Percentiles rank a stretch among this genome's conserved stretches.
Conservation (phyloP, 2,113 vertebrate genomes). For the Orientallactaga bullata region DNA sequence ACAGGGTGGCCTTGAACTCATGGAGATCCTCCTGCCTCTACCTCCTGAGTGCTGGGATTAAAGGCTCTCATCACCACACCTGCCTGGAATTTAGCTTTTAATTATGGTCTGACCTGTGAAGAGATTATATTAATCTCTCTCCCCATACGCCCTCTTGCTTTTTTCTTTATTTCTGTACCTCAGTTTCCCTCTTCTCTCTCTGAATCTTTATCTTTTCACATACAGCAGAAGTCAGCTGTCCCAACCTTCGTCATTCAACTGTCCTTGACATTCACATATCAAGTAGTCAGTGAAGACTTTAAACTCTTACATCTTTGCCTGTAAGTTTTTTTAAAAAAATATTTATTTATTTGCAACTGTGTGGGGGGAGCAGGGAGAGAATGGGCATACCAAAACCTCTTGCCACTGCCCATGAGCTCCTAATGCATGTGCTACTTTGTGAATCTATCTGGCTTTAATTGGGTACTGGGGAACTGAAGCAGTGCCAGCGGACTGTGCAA, state of each 20-base stretch:
- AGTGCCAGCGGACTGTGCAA: too few relatives aligned
- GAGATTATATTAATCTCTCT: background rate
- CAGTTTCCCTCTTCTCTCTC: background rate
- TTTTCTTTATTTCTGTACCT: slow-evolving; percentile 15
- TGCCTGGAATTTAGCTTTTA: background rate
- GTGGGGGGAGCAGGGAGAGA: too few relatives aligned
- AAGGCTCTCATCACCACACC: background rate
- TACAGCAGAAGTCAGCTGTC: background rate
- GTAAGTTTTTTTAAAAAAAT: background rate
- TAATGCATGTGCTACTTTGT: too few relatives aligned
- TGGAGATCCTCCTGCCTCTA: too few relatives aligned
- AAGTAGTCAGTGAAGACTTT: background rate
- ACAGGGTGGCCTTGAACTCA: too few relatives aligned
- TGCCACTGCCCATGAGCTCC: too few relatives aligned
- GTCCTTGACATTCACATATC: background rate
- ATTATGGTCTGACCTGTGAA: slow-evolving; percentile 53
- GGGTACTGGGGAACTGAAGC: too few relatives aligned
- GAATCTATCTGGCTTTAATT: too few relatives aligned
- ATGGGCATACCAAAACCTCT: too few relatives aligned
- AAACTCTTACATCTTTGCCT: background rate
- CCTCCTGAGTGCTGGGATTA: too few relatives aligned
- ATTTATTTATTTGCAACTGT: too few relatives aligned
- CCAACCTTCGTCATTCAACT: background rate
- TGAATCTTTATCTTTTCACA: background rate
- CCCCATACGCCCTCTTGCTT: slow-evolving; percentile 13